Evolutionary conservation across 2,797 vertebrate species (phyloP).

Genomic region (Syngnathus rostellatus): DNA sequence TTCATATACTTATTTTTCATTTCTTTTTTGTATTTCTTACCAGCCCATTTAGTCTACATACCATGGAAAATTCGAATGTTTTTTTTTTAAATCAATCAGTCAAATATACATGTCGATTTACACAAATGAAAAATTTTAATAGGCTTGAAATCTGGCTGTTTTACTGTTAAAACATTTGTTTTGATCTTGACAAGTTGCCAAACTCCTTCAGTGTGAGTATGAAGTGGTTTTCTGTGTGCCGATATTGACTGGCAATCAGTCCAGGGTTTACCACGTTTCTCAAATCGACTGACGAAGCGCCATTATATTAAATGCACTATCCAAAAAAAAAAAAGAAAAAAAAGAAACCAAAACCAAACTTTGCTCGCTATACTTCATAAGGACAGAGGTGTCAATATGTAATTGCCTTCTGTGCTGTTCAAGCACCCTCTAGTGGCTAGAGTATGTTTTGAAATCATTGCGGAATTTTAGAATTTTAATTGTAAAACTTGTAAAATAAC

Average conservation of each 20-base stretch:
- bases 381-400: background rate
- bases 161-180: too few relatives aligned
- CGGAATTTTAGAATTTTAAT: background rate
- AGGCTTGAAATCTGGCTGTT: too few relatives aligned
- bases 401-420: background rate
- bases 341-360: background rate
- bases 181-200: background rate
- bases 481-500: background rate
- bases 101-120: too few relatives aligned
- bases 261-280: background rate
- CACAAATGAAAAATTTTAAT: too few relatives aligned
- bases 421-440: background rate
- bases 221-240: background rate
- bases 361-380: background rate
- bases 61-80: too few relatives aligned
- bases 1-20: too few relatives aligned
- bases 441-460: background rate
- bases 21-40: too few relatives aligned
- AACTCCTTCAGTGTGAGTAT: background rate
- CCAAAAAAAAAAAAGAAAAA: too few relatives aligned
- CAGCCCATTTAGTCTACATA: too few relatives aligned
- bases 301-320: background rate
- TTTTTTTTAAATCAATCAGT: too few relatives aligned
- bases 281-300: background rate
- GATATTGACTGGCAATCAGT: background rate